These are phyloP conservation scores for Lepidurus packardi DNA, from an alignment of 1,140 invertebrate species.

Conservation along the genomic window DNA sequence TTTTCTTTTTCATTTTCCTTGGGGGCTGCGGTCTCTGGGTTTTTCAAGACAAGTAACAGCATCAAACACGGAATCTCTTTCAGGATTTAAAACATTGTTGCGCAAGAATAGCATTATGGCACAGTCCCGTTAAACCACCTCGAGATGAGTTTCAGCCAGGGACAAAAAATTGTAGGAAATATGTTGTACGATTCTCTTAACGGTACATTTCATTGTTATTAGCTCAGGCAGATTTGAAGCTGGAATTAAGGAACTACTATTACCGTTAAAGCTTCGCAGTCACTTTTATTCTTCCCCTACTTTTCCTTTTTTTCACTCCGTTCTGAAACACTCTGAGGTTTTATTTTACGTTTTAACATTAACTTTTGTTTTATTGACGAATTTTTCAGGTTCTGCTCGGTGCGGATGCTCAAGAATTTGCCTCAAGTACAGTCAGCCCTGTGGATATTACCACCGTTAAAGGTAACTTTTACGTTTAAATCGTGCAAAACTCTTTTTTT, in stretches of 20 bases:
- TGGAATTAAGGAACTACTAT: background rate
- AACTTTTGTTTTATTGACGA: background rate
- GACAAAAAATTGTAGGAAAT: background rate
- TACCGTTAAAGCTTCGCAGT: background rate
- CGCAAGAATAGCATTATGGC: background rate
- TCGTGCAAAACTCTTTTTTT: too few relatives aligned
- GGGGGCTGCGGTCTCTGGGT: background rate
- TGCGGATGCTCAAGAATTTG: background rate
- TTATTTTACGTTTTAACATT: background rate
- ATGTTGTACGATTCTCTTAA: background rate
- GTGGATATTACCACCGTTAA: background rate
- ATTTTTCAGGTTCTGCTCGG: background rate
- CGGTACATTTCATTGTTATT: background rate
- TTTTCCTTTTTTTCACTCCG: background rate
- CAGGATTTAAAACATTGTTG: background rate
- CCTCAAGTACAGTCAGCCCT: background rate
- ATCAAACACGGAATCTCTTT: background rate
- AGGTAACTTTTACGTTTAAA: background rate
- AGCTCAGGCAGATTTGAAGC: background rate
- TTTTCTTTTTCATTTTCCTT: too few relatives aligned
- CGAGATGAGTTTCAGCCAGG: background rate
- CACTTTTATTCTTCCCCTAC: background rate
- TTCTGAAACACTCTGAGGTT: background rate
- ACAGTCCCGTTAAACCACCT: constrained; percentile 2
- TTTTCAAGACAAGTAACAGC: background rate